phyloP scores from a whole-genome alignment of 2,888 invertebrate genomes.

The Xestobium rufovillosum region DNA sequence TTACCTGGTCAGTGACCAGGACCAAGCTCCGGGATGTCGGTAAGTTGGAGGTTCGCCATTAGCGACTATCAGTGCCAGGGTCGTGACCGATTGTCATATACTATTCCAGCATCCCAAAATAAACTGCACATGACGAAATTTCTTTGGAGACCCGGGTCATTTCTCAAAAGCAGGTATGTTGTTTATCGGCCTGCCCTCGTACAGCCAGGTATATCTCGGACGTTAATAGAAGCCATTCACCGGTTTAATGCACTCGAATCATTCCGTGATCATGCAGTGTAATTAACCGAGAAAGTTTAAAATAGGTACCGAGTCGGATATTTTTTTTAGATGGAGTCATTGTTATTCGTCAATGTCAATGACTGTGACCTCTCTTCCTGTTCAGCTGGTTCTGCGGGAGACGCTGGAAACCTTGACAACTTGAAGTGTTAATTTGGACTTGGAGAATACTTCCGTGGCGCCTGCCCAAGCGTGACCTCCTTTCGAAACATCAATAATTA shows the following conservation, averaged over 20 bases:
- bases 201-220: too few relatives aligned
- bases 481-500: constrained; percentile 19
- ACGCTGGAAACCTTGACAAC: constrained; percentile 24
- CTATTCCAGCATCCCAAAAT: too few relatives aligned
- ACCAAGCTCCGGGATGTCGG: constrained; percentile 16
- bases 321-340: constrained; percentile 19
- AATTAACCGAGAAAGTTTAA: constrained; percentile 20
- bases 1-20: constrained; percentile 31
- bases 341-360: constrained; percentile 27
- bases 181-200: too few relatives aligned
- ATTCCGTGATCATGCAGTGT: constrained; percentile 6
- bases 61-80: constrained; percentile 22
- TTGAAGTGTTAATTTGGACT: constrained; percentile 23
- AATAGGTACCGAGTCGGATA: constrained; percentile 17
- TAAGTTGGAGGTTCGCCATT: constrained; percentile 21
- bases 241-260: neutral
- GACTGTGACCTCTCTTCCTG: constrained; percentile 26
- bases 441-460: constrained; percentile 29
- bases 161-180: too few relatives aligned
- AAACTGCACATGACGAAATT: too few relatives aligned
- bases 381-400: constrained; percentile 21
- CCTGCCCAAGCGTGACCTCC: constrained; percentile 29
- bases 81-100: constrained; percentile 25
- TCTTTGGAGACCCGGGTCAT: too few relatives aligned
- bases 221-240: constrained; percentile 1